These are phyloP conservation scores for Rhopalosiphum padi DNA, from an alignment of 1,140 invertebrate genomes.

Conservation along the genomic window DNA sequence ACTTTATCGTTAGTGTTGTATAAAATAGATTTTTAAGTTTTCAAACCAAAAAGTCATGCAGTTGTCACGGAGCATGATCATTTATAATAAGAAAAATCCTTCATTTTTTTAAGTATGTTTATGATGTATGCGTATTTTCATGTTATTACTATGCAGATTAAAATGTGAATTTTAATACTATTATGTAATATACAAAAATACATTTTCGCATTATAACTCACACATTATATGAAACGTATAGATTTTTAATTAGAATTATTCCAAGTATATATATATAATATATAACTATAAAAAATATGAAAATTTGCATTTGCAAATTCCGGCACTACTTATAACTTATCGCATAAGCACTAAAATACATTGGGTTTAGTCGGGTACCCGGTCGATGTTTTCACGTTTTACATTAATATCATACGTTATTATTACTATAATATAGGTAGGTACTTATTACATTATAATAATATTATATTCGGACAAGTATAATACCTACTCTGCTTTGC, in stretches of 20 bases:
- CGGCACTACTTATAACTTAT: background rate
- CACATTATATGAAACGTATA: background rate
- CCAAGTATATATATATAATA: background rate
- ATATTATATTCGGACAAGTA: background rate
- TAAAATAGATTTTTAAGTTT: background rate
- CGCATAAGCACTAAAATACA: background rate
- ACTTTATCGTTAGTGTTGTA: background rate
- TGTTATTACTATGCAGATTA: background rate
- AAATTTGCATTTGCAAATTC: background rate
- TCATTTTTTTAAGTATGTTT: background rate
- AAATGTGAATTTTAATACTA: background rate
- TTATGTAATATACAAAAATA: background rate
- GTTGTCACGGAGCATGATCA: background rate
- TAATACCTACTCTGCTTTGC: background rate
- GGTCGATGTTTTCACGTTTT: background rate
- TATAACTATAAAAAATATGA: background rate
- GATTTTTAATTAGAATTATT: slow-evolving; percentile 4
- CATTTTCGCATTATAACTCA: background rate
- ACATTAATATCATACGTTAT: background rate
- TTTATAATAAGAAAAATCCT: background rate
- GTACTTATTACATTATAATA: no score
- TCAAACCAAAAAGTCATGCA: background rate
- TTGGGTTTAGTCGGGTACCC: background rate
- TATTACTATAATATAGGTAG: background rate
- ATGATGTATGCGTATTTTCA: background rate